Evolutionary conservation across 2,113 vertebrate species (phyloP), one percentile per base, ranked within the genome.

Genomic region (Periophthalmodon schlosseri): DNA sequence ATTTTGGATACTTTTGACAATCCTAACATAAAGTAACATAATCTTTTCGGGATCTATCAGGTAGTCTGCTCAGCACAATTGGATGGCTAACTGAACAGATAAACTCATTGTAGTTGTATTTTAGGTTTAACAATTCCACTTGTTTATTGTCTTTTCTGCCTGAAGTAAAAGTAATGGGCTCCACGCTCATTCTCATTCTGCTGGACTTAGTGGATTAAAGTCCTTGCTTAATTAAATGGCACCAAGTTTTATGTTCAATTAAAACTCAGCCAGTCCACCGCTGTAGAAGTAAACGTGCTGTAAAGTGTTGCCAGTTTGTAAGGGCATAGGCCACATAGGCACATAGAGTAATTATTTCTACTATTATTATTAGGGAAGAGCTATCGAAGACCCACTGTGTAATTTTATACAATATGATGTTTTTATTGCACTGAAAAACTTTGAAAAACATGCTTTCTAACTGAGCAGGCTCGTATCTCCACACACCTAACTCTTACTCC

Each of bases 201-300:
- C 60, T 28, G 60, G 60, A 63, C 23, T 63, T 63, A 33, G 15
- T 34, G 24, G 28, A 63, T 63, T 63, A 63, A 18, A 28, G 24
- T 20, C 60, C 15, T 63, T 34, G 60, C 60, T 34, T 63, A 63
- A 63, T 63, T 63, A 63, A 63, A 63, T 34, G 14, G 28, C 15
- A 34, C 60, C 24, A 63, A 18, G 28, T 63, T 34, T 18, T 63
- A 34, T 63, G 60, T 34, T 34, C 60, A 63, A 63, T 63, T 63
- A 34, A 63, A 63, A 63, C 28, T 34, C 10, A 16, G 13, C 28
- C 15, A 33, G 24, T 34, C 60, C 7, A 16, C 16, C 14, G 9
- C 24, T 63, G 18, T 34, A 34, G 28, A 9, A 8, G 60, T 34
- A 63, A 63, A 9, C 9, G 15, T 2, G 4, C 18, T 34, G 28